phyloP scores from a whole-genome alignment of 2,113 vertebrate genomes.

The Rhinolophus sinicus region DNA sequence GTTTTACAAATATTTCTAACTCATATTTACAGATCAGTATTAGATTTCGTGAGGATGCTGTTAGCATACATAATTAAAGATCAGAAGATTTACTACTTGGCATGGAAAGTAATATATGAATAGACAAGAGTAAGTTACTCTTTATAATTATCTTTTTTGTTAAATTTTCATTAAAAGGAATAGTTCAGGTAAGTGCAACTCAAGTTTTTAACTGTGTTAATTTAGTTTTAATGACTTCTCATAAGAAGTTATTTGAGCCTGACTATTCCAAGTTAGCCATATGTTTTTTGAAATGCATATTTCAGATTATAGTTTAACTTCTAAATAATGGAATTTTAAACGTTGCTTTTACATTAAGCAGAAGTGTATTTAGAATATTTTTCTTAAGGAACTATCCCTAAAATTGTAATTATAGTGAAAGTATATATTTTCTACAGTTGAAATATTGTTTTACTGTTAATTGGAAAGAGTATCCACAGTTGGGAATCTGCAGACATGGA shows the following conservation, averaged over 20 bases:
- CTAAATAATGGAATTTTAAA: not conserved
- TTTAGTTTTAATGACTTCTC: not conserved
- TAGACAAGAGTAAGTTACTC: not conserved
- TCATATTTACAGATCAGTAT: constrained; percentile 53
- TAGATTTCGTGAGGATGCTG: constrained; percentile 50
- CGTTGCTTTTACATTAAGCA: not conserved
- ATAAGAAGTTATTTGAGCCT: not conserved
- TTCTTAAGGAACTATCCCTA: not conserved
- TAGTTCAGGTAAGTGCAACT: not conserved
- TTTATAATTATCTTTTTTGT: not conserved
- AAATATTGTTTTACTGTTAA: not conserved
- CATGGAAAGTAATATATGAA: not conserved
- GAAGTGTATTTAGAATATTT: not conserved
- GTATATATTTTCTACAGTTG: not conserved
- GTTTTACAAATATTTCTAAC: constrained; percentile 61
- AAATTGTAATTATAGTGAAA: not conserved
- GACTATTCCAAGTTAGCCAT: not conserved
- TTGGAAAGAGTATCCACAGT: not conserved
- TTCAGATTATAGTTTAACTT: not conserved
- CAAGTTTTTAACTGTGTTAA: not conserved
- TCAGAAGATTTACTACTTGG: constrained; percentile 29
- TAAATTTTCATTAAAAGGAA: not conserved
- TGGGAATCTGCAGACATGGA: not conserved
- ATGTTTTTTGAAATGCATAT: not conserved
- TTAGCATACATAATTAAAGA: constrained; percentile 71